Evolutionary conservation across 2,113 vertebrate genomes (phyloP), one percentile per base, ranked within the genome.

Genomic region (Odontophorus gujanensis): DNA sequence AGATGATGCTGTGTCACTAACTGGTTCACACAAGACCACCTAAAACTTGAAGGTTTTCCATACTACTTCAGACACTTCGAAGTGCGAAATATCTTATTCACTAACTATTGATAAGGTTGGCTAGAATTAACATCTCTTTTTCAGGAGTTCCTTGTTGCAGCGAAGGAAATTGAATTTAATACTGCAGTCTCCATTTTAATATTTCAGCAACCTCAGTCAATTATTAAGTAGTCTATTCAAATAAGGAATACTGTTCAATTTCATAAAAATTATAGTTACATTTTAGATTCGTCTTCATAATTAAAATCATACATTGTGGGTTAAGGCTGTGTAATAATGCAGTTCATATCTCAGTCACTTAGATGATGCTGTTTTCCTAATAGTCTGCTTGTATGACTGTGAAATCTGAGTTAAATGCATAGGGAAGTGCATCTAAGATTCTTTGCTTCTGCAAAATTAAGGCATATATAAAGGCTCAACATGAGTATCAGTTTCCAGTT

Each of bases 11-110:
- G 26, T 67, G 42, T 40, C 36, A 50, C 57, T 66, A 36, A 30
- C 26, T 69, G 78, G 53, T 47, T 89, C 36, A 55, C 71, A 90
- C 88, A 34, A 7, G 45, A 82, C 38, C 61, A 59, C 9, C 8
- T 62, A 59, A 91, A 74, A 16, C 59, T 82, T 89, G 43, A 77
- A 95, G 57, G 40, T 36, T 77, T 95, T 94, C 62, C n/a, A 15
- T 47, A 53, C 13, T 73, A 14, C 58, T n/a, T 48, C 48, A 69
- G 11, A 69, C 61, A 69, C 32, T 87, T 17, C 14, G 26, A 22
- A 87, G 11, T 51, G 7, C 9, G 59, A 85, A 58, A 5, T 26
- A 17, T n/a, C 13, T 47, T 0, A 24, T 30, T 26, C 38, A 58
- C 30, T 65, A 59, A 65, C 66, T 81, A 76, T 43, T 81, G 53